phyloP scores from a whole-genome alignment of 2,113 vertebrate genomes.

The Daphoenositta chrysoptera region DNA sequence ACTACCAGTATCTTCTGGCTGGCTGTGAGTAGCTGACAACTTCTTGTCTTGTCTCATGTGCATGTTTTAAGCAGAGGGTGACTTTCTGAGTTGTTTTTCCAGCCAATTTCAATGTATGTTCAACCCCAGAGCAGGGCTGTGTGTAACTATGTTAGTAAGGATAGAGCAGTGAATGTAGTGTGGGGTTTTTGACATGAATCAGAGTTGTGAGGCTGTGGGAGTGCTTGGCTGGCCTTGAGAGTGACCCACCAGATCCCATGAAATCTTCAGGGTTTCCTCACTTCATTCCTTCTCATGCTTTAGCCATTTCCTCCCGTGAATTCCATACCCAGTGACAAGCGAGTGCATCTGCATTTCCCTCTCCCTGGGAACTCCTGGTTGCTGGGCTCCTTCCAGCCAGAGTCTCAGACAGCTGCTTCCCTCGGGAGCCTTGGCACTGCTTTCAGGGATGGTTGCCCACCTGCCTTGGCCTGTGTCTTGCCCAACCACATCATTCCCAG shows the following conservation, averaged over 20 bases:
- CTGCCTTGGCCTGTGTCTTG: not conserved
- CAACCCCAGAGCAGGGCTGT: not conserved
- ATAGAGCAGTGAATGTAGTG: not conserved
- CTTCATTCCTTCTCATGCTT: not conserved
- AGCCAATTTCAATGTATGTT: not conserved
- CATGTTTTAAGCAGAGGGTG: not conserved
- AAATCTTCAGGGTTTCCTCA: not conserved
- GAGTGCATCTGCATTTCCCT: not conserved
- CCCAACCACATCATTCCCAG: not conserved
- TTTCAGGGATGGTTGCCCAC: constrained; percentile 3
- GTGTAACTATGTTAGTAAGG: not conserved
- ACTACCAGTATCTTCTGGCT: constrained; percentile 90
- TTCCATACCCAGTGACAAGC: not conserved
- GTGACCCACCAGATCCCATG: not conserved
- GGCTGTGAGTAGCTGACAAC: constrained; percentile 80
- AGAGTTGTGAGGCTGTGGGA: not conserved
- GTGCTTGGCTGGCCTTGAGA: not conserved
- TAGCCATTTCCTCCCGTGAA: not conserved
- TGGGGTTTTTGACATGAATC: not conserved
- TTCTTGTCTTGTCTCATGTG: not conserved
- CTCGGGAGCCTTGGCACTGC: not conserved
- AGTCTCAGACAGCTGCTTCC: not conserved
- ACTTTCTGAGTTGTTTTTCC: constrained; percentile 4
- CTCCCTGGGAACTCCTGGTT: not conserved
- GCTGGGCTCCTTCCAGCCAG: constrained; percentile 11